Conservation (phyloP, 2,113 vertebrate genomes). For the Gambusia holbrooki region DNA sequence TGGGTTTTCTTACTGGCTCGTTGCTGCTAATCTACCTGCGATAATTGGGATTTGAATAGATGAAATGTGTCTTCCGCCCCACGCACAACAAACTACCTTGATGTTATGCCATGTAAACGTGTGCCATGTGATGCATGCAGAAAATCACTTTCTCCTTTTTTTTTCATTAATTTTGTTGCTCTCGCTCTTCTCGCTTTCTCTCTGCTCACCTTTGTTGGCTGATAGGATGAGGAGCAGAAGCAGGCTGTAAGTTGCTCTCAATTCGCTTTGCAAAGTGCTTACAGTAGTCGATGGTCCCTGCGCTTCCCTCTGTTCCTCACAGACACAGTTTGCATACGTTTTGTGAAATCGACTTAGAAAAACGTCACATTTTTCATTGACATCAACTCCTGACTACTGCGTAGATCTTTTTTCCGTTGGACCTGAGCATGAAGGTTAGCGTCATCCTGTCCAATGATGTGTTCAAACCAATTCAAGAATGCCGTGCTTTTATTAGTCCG, state of each 20-base stretch:
- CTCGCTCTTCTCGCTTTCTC: constrained; percentile 52
- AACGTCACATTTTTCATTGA: not conserved
- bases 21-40: not conserved
- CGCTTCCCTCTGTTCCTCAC: constrained; percentile 16
- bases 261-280: constrained; percentile 54
- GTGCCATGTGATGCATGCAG: constrained; percentile 44
- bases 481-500: constrained; percentile 37
- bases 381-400: not conserved
- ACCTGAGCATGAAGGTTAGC: not conserved
- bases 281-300: constrained; percentile 13
- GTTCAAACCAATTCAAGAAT: constrained; percentile 33
- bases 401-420: not conserved
- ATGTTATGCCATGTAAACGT: constrained; percentile 10
- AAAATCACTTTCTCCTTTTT: constrained; percentile 30
- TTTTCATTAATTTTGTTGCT: constrained; percentile 56
- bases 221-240: constrained; percentile 95
- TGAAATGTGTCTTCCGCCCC: constrained; percentile 28
- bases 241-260: constrained; percentile 90
- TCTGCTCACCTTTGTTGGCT: constrained; percentile 65
- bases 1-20: constrained; percentile 1
- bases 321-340: constrained; percentile 28
- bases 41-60: constrained; percentile 19
- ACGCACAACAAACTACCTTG: constrained; percentile 1
- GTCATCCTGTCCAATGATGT: constrained; percentile 4
- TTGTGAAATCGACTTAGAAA: constrained; percentile 16